Evolutionary conservation across 2,113 vertebrate species (phyloP).

Genomic region (Larimichthys polyactis): DNA sequence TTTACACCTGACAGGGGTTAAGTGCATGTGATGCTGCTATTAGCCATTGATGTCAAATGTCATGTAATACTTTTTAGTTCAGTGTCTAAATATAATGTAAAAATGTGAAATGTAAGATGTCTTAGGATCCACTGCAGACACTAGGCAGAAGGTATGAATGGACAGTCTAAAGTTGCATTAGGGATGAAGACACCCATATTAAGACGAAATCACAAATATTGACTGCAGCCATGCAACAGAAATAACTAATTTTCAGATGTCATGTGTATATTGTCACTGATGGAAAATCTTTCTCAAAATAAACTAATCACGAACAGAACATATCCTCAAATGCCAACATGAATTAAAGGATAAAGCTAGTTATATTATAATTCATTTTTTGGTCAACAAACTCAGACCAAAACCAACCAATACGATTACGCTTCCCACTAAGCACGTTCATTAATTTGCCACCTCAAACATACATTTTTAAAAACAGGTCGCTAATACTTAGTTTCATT

Average conservation of each 20-base stretch:
- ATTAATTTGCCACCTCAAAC: too few species aligned
- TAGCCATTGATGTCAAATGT: neutral
- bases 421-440: too few species aligned
- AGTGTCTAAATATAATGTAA: neutral
- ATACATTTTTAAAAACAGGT: too few species aligned
- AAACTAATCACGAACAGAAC: neutral
- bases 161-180: neutral
- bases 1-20: neutral
- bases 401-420: neutral
- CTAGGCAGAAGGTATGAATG: neutral
- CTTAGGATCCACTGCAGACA: neutral
- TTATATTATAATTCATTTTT: too few species aligned
- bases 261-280: neutral
- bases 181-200: neutral
- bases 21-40: neutral
- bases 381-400: neutral
- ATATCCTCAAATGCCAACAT: neutral
- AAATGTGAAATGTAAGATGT: neutral
- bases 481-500: too few species aligned
- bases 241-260: neutral
- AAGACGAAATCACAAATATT: neutral
- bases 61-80: neutral
- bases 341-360: neutral
- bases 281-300: too few species aligned
- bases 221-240: neutral